Evolutionary conservation across 2,888 invertebrate genomes (phyloP), one percentile per base, ranked within the genome.

Genomic region (Drosophila nigricruria): DNA sequence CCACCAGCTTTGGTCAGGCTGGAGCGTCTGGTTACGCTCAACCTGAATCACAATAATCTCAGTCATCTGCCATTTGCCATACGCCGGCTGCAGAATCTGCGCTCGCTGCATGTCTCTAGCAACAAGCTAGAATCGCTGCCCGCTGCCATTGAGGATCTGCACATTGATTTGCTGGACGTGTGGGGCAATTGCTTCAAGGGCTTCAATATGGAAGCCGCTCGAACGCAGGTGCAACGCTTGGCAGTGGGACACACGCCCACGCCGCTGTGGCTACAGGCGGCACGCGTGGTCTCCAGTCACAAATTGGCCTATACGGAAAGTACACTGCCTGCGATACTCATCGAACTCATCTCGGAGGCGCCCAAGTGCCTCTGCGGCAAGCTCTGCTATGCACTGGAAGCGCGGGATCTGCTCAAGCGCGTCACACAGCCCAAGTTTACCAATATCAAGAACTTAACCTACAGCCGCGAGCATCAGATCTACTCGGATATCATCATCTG

Each of bases 1-100:
- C 96, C 97, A 10, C 93, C 94, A 62, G 93, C 94, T 52, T 93
- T 97, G 54, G 94, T 95, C 85, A 95, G 95, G 90, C 92, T 96
- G 23, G 93, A 94, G 77, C 94, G 93, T 20, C 92, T 97, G 68
- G 93, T 95, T 0, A 95, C 94, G 25, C 92, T 97, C 4, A 95
- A 95, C 87, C 70, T 96, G 8, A 94, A 94, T 82, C 92, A 95
- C 59, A 97, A 97, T 91, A 81, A 91, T 38, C 89, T 97, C 4
- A 91, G 80, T 38, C 89, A 88, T 32, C 89, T 97, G 62, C 96
- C 97, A 1, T 94, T 94, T 53, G 95, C 95, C 18, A 92, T 97
- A 53, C 95, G 96, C 8, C 94, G 94, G 30, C 93, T 93, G 74
- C 87, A 80, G 5, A 88, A 73, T 5, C 77, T 93, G 36, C 92